A percentile compares a stretch with the other conserved stretches of the same genome.
phyloP scores from a whole-genome alignment of 1,140 invertebrate species.

The Drosophila tropicalis region DNA sequence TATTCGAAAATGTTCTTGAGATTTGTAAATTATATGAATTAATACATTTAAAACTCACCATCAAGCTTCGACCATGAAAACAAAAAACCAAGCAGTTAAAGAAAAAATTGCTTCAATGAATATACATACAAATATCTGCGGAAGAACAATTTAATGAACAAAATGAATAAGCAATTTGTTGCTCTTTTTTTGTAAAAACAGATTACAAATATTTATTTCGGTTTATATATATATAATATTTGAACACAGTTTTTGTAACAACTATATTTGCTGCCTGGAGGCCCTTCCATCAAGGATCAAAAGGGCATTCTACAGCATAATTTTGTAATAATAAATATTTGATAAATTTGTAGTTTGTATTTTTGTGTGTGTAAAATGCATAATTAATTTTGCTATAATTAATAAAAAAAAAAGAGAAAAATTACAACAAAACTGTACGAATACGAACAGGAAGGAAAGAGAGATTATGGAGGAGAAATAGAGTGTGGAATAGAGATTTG shows the following conservation, averaged over 20 bases:
- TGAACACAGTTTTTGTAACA: conserved; percentile 13
- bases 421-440: conserved; percentile 7
- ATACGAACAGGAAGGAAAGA: conserved; percentile 1
- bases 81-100: too few species aligned
- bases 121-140: too few species aligned
- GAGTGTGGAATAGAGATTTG: background rate
- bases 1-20: background rate
- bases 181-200: conserved; percentile 5
- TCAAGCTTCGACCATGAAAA: background rate
- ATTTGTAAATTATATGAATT: background rate
- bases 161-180: background rate
- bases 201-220: conserved; percentile 10
- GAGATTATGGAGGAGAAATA: background rate
- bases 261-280: background rate
- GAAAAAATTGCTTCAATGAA: too few species aligned
- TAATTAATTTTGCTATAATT: conserved; percentile 14
- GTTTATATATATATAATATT: background rate
- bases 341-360: conserved; percentile 12
- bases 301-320: background rate
- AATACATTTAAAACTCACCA: background rate
- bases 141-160: background rate
- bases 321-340: conserved; percentile 15
- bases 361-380: conserved; percentile 13
- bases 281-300: conserved; percentile 3
- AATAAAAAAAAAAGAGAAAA: background rate